Evolutionary conservation across 1,140 invertebrate species (phyloP), one percentile per base, ranked within the genome.

Genomic region (Andricus grossulariae): DNA sequence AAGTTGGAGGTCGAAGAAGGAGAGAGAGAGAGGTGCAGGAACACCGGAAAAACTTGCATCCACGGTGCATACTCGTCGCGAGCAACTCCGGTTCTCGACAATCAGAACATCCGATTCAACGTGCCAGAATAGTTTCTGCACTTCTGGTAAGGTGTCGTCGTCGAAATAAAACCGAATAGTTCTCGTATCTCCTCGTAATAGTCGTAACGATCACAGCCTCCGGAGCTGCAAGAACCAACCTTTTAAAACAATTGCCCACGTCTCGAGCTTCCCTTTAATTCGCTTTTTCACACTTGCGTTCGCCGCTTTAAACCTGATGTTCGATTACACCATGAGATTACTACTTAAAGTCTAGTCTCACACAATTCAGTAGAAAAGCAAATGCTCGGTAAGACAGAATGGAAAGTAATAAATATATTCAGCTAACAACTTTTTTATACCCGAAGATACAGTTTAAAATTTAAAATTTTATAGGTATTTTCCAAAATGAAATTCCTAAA

Each of bases 201-300:
- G 74, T 79, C 79, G 79, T 83, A 81, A 84, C 83, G 83, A 82
- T 83, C 83, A 77, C 39, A 74, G 72, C 80, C 82, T 75, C 77
- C 71, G 73, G 82, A 49, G 78, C 78, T 54, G 57, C 76, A 81
- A 80, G 74, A 80, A 71, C 82, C 80, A 84, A 81, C 80, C 83
- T 83, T 84, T 84, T 81, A 83, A 84, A 84, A 80, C 73, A 82
- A 84, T 84, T 84, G 83, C 79, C 60, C 55, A 57, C 72, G 71
- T 54, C 21, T 49, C 50, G 74, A 45, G 49, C 57, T 72, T 78
- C 76, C 74, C 79, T 84, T 83, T 84, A 84, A 83, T 83, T 83
- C 75, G 83, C 77, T 84, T 83, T 84, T 81, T 66, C 81, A 70
- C 82, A 55, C 66, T 75, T 60, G 66, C 39, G 51, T 74, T 60